Evolutionary conservation across 2,797 vertebrate genomes (phyloP), one percentile per base, ranked within the genome.

Genomic region (Tragopan temminckii): DNA sequence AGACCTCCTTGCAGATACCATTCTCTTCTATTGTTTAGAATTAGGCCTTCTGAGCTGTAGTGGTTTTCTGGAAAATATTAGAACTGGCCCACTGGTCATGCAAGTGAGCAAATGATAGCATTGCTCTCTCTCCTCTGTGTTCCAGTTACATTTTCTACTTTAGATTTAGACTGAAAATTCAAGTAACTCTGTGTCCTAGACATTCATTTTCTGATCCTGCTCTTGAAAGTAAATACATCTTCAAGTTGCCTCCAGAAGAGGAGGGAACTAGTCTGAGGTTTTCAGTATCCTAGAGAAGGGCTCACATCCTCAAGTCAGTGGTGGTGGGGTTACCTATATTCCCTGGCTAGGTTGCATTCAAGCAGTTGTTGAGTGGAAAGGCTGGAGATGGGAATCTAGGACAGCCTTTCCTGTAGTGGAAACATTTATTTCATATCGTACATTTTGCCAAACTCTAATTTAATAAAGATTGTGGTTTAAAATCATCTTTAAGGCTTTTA

Each of bases 41-140:
- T 25, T 6, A 63, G 53, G 69, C 42, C 35, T 89, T 76, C 35
- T 43, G 33, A 24, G 31, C n/a, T 74, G 16, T 19, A 35, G 42
- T 16, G 5, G 5, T 35, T 58, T 72, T 29, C 76, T 43, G 23
- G 3, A 35, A 75, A 11, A 38, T 23, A 2, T 13, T 48, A 36
- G 40, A 80, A 46, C 5, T 35, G 11, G 5, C 55, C 50, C 27
- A 16, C 9, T 1, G 2, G 13, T 0, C 0, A 0, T 3, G 0
- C n/a, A 18, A 27, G 31, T 0, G 5, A 63, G 42, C 15, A 52
- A 52, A 52, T 17, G 27, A 52, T 9, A 68, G 35, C 3, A 33
- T 75, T 42, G 16, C 5, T 25, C 3, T 1, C 3, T 1, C 19
- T 86, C 12, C 16, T 12, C 21, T 66, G n/a, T 17, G 27, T 67